Evolutionary conservation across 2,797 vertebrate species (phyloP), one percentile per base, ranked within the genome.

Genomic region (Danio aesculapii): DNA sequence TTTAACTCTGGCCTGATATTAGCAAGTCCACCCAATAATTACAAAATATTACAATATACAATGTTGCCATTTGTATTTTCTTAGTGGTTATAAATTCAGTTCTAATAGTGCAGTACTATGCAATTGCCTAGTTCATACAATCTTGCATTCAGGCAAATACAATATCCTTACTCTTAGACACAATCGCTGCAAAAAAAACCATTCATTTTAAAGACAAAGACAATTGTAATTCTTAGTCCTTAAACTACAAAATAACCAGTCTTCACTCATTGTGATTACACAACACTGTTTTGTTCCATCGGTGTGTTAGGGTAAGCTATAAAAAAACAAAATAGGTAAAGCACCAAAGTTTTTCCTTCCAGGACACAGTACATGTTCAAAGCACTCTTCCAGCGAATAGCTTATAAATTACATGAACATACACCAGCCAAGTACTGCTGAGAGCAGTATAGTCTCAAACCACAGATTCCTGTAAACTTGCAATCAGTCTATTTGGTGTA

Each of bases 361-460:
- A 63, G 52, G 41, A 76, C 57, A 78, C 57, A 78, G 47, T 53
- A 83, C 67, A 72, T 81, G 58, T 61, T 85, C 61, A 75, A 78
- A 86, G 81, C 77, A 58, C 52, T 75, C 75, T 86, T 74, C 68
- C 55, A 21, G 58, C 81, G 30, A 84, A 75, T 69, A 85, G 83
- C 78, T 84, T 85, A 86, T 84, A 86, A 30, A 82, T 70, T 86
- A 84, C 84, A 90, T 63, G 83, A 89, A 89, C 64, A 78, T 44
- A 71, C 86, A 85, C 79, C 87, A 84, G 88, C 84, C 85, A 88
- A 79, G 86, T 86, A 84, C 66, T 73, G 66, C 69, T 39, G 44
- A 82, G n/a, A 81, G 76, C 81, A 68, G 49, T 53, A 78, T 79
- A 50, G 9, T 70, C 77, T 81, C 49, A 68, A 83, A 72, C 78